Conservation (phyloP, 2,113 vertebrate genomes). For the Oryzias melastigma region DNA sequence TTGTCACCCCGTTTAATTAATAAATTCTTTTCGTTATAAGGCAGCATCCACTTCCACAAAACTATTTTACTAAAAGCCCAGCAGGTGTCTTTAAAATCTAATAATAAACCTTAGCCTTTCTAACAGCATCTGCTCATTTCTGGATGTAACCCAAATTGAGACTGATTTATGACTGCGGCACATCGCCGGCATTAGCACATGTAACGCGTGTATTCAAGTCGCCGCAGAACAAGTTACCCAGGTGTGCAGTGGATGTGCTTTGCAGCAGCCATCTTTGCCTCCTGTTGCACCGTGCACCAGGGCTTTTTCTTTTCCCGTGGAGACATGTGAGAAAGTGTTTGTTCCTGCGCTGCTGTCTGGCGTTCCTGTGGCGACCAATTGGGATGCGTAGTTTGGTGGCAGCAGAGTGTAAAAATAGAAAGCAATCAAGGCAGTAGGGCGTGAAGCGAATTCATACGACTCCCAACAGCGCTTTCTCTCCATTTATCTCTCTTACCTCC, state of each 20-base stretch:
- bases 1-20: no score
- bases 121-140: constrained; percentile 45
- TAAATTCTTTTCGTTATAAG: no score
- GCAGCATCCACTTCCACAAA: constrained; percentile 11
- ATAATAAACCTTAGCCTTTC: constrained; percentile 39
- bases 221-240: constrained; percentile 51
- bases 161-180: constrained; percentile 62
- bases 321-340: constrained; percentile 66
- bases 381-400: constrained; percentile 74
- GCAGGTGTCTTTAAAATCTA: constrained; percentile 15
- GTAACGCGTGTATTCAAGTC: constrained; percentile 18
- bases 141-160: constrained; percentile 32
- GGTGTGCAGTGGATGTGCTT: constrained; percentile 43
- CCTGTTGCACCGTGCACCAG: constrained; percentile 59
- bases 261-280: constrained; percentile 42
- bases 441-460: constrained; percentile 77
- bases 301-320: constrained; percentile 32
- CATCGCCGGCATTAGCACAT: constrained; percentile 47
- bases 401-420: constrained; percentile 83
- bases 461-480: constrained; percentile 76
- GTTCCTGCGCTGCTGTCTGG: constrained; percentile 66
- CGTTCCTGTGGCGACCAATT: constrained; percentile 79
- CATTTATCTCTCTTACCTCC: constrained; percentile 69
- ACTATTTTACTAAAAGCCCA: constrained; percentile 18
- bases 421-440: constrained; percentile 78